Percentiles rank a stretch among this genome's conserved stretches.
Conservation (phyloP, 2,888 invertebrate species). For the Mythimna pallens region DNA sequence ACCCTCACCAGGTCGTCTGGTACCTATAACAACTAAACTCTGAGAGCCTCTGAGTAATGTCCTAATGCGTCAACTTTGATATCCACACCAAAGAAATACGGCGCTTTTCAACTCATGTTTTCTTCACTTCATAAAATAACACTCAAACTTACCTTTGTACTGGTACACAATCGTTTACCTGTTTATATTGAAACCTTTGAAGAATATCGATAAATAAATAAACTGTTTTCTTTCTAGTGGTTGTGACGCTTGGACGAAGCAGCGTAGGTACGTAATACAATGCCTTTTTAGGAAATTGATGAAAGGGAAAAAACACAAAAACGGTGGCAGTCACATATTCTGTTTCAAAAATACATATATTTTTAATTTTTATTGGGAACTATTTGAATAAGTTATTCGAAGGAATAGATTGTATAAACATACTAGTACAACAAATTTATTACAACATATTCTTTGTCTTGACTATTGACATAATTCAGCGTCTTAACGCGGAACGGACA, state of each 20-base stretch:
- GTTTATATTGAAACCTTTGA: conserved; percentile 23
- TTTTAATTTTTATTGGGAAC: background rate
- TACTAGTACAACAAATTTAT: too few relatives aligned
- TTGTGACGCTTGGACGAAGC: conserved; percentile 26
- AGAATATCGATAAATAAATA: conserved; percentile 34
- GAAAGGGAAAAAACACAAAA: background rate
- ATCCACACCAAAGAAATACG: background rate
- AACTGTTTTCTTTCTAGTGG: conserved; percentile 31
- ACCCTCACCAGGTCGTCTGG: too few relatives aligned
- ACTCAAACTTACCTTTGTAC: background rate
- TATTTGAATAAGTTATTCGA: background rate
- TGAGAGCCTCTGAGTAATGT: too few relatives aligned
- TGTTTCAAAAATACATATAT: background rate
- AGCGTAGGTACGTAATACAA: background rate
- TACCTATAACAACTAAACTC: too few relatives aligned
- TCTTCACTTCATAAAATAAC: conserved; percentile 2
- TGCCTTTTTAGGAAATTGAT: conserved; percentile 6
- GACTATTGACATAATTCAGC: background rate
- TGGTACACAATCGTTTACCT: conserved; percentile 11
- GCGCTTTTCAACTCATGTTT: background rate
- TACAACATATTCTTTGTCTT: too few relatives aligned
- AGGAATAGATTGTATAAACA: background rate
- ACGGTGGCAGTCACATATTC: background rate
- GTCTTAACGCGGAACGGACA: background rate
- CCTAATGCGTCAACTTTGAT: background rate